Conservation (phyloP, 2,113 vertebrate genomes). For the Nibea albiflora region DNA sequence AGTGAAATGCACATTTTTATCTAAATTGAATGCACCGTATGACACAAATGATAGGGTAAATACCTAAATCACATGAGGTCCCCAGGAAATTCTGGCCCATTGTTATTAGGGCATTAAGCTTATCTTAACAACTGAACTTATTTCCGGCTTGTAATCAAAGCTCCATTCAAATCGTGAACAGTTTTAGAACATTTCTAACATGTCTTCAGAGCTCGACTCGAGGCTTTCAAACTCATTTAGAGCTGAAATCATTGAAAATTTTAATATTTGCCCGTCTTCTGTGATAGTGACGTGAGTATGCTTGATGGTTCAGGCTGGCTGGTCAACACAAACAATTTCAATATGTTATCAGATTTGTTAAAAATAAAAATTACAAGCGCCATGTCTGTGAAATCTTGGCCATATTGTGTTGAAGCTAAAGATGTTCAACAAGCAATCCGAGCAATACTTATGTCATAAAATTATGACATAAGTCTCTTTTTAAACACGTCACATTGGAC, state of each 20-base stretch:
- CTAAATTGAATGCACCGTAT: neutral
- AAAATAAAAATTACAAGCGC: neutral
- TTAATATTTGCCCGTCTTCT: neutral
- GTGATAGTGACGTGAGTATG: neutral
- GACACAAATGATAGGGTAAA: neutral
- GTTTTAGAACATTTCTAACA: constrained; percentile 7
- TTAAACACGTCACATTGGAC: constrained; percentile 7
- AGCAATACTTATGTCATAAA: neutral
- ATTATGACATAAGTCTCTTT: constrained; percentile 1
- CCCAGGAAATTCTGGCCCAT: neutral
- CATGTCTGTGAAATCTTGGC: neutral
- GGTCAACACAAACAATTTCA: neutral
- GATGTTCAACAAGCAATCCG: neutral
- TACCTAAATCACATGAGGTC: constrained; percentile 1
- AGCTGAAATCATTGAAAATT: neutral
- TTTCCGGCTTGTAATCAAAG: constrained; percentile 21
- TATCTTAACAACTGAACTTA: neutral
- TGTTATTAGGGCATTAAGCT: neutral
- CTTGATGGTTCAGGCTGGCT: neutral
- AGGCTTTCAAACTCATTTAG: neutral
- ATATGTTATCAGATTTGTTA: neutral
- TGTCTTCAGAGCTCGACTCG: neutral
- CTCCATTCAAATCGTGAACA: neutral
- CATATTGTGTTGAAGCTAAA: neutral
- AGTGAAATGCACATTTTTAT: neutral